Evolutionary conservation across 1,140 invertebrate genomes (phyloP), one percentile per base, ranked within the genome.

Genomic region (Zaprionus capensis): DNA sequence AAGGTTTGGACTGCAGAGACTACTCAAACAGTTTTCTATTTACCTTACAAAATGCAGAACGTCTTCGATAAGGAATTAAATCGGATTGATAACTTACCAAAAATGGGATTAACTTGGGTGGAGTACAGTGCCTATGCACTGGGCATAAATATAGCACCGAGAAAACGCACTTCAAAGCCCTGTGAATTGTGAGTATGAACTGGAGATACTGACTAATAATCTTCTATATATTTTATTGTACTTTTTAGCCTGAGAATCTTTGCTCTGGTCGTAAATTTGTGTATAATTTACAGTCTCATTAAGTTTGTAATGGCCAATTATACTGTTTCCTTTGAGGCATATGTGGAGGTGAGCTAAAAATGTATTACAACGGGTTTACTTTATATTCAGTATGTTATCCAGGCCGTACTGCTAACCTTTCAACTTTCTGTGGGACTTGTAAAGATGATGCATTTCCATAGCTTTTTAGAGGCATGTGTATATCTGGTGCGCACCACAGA

Each of bases 371-470:
- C 0, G 20, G 3, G 0, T 7, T 49, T 36, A 31, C 34, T 5
- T 4, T 6, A 15, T 5, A 11, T 4, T 34, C 9, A 2, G 61
- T 61, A 12, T 11, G 15, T 12, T 0, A 24, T 26, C 15, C 1
- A 87, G 84, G 71, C 84, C n/a, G 85, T 88, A 15, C 22, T 88
- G 7, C 62, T 88, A 2, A 76, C 78, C 36, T 88, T 88, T 51
- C 84, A 88, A 59, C 55, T 88, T 1, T 81, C 75, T 0, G 69
- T 88, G 55, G 85, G 85, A 6, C 75, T 88, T 20, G 78, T 81
- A 0, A 88, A 88, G 15, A 81, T 84, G 85, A 73, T 81, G 57
- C 66, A 90, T 34, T 88, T 84, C 44, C 69, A 79, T 12, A 58
- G 15, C 26, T 65, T 58, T n/a, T 49, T 88, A 0, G 65, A 81